Base-by-base conservation (phyloP, 2,888 invertebrate species). In the Bellardia bayeri region DNA sequence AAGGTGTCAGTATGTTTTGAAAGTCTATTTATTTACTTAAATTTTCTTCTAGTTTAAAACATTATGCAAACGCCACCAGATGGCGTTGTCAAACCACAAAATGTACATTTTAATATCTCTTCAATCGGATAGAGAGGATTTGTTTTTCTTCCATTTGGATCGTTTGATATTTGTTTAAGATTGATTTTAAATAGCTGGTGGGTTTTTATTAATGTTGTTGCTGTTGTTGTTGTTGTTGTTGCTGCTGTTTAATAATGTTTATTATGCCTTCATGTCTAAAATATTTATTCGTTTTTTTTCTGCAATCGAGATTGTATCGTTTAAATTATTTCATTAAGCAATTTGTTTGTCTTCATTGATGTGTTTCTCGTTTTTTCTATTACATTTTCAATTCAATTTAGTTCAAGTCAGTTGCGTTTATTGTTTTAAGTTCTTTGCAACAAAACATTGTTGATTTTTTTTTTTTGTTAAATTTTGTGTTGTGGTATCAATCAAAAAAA, bases 1-100 rank as follows among this genome's bases (percentile, higher is more conserved):
- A 87, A 87, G 81, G 85, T 87, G 87, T 87, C 87, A 85, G 87
- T 75, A 82, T 82, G 42, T 82, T 87, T 75, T 63, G 37, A 79
- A 79, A 85, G 82, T 87, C 85, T 87, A 85, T 87, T 87, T 87
- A 79, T 85, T 87, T 74, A 84, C 23, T 6, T 42, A 64, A 33
- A 14, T 40, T 61, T 61, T 71, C 33, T 75, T 58, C 45, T 33
- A 56, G 11, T 68, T 63, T 45, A 1, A 16, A 54, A n/a, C n/a
- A 49, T 13, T 64, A 64, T 63, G 40, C 49, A 72, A 88, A 88
- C 88, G 88, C 88, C 88, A 85, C 76, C 88, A 88, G 82, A 88
- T 88, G 88, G 82, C 88, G 80, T 80, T 88, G 82, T 82, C 84
- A 79, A 11, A 64, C 84, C 83, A 68, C 84, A 84, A 75, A 82